Evolutionary conservation across 2,888 invertebrate species (phyloP), one percentile per base, ranked within the genome.

Genomic region (Spilosoma lubricipeda): DNA sequence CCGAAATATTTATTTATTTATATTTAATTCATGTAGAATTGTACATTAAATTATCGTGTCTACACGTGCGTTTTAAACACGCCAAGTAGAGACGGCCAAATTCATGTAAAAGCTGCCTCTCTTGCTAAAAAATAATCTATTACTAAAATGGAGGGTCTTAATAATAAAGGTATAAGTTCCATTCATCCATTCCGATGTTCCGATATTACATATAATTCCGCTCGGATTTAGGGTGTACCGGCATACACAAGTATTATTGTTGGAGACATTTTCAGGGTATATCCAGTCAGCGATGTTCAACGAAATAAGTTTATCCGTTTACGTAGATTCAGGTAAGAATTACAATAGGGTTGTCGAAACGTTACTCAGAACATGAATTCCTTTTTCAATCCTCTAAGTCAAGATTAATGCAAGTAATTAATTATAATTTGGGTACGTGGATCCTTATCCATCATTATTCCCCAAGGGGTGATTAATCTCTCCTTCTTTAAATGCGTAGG

Each of bases 281-380:
- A 71, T 67, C 71, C 68, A 65, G 42, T 75, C 63, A 66, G 80
- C 67, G 67, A 67, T 76, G 39, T 73, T 75, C 8, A n/a, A 36
- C 56, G 45, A 72, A 77, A 75, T 69, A 77, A 75, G 72, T 77
- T 73, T 75, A 70, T 75, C 70, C 33, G 70, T 80, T 80, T 75
- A 56, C 52, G 39, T 27, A 64, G 27, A 75, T 74, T 48, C 39
- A 33, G 66, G 48, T 63, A 64, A 70, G 65, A 36, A 52, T 70
- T 33, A 18, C n/a, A 45, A 15, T 45, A 80, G 69, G 79, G 79
- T 18, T 76, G 71, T 65, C 39, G 9, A 56, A n/a, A 3, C 36
- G 15, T 18, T 7, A n/a, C 15, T 52, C 30, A 11, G 23, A 27
- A 52, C 42, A 27, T 45, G 5, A 42, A n/a, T 13, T 45, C 11